Base-by-base conservation (phyloP, 2,113 vertebrate species). In the Acrocephalus kingi region DNA sequence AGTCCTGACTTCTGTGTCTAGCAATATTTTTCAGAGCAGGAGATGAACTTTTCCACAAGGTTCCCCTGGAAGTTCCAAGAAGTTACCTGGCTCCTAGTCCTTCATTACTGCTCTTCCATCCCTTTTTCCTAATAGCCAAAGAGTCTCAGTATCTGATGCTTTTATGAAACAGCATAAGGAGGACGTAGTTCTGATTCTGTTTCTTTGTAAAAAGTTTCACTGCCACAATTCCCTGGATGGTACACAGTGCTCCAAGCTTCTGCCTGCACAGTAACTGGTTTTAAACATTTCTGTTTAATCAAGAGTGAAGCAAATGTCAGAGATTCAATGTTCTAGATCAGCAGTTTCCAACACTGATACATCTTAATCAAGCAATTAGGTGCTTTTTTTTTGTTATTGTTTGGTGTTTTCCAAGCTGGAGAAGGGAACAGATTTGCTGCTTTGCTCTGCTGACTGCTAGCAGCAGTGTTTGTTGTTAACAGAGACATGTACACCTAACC, bases 401-500 rank as follows among this genome's bases (percentile, higher is more conserved):
- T 96, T 93, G 86, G 96, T 96, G 97, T 97, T 98, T 97, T 93
- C 97, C 96, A 95, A 66, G 67, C 96, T 87, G 92, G 91, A 97
- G 97, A 98, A 97, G 96, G 94, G 96, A 98, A 98, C 98, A 98
- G 98, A 98, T 98, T 98, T 95, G 94, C 98, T 86, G 98, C 98
- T 98, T 98, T 98, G 97, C 98, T 98, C 98, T 95, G 98, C 98
- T 99, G 98, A 97, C 97, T 98, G 97, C 97, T 95, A 99, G 98
- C 98, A 98, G 97, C 96, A 97, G 98, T 98, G 98, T 97, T 97
- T 98, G 98, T 93, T 98, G 98, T 98, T 99, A 99, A 99, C 99
- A 99, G 98, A 99, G 99, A 99, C 98, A 98, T 99, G 99, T 99
- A 98, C 99, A 99, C 98, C 98, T 99, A 99, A 98, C 98, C 98